Conservation (phyloP, 1,140 invertebrate species). For the Andrena cerasifolii region DNA sequence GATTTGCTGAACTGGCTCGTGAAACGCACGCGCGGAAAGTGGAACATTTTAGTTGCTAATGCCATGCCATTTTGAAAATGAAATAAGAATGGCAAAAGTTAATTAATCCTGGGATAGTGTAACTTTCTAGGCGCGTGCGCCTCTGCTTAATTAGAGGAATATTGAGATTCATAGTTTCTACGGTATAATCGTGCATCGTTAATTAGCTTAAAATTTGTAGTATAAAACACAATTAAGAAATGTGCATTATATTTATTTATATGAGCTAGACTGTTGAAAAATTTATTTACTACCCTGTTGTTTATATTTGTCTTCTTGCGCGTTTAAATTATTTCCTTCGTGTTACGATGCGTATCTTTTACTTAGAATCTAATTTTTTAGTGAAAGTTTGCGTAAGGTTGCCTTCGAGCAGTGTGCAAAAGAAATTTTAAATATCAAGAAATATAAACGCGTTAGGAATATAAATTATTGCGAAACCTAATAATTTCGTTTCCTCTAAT, state of each 20-base stretch:
- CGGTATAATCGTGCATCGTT: background rate
- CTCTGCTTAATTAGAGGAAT: slow-evolving; percentile 2
- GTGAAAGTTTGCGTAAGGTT: too few relatives aligned
- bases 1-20: background rate
- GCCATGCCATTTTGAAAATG: slow-evolving; percentile 18
- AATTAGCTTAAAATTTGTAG: background rate
- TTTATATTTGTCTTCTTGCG: too few relatives aligned
- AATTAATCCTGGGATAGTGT: background rate
- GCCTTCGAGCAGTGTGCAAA: too few relatives aligned
- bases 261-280: background rate
- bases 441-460: too few relatives aligned
- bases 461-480: too few relatives aligned
- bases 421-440: too few relatives aligned
- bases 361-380: too few relatives aligned
- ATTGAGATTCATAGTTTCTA: background rate
- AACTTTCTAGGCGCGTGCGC: background rate
- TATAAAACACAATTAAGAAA: too few relatives aligned
- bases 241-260: background rate
- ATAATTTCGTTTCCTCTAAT: too few relatives aligned
- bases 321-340: too few relatives aligned
- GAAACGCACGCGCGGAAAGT: background rate
- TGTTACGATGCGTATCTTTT: too few relatives aligned
- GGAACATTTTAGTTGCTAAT: slow-evolving; percentile 15
- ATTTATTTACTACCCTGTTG: background rate
- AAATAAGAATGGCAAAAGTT: slow-evolving; percentile 4